Evolutionary conservation across 2,888 invertebrate genomes (phyloP).

Genomic region (Platypus cylindrus): DNA sequence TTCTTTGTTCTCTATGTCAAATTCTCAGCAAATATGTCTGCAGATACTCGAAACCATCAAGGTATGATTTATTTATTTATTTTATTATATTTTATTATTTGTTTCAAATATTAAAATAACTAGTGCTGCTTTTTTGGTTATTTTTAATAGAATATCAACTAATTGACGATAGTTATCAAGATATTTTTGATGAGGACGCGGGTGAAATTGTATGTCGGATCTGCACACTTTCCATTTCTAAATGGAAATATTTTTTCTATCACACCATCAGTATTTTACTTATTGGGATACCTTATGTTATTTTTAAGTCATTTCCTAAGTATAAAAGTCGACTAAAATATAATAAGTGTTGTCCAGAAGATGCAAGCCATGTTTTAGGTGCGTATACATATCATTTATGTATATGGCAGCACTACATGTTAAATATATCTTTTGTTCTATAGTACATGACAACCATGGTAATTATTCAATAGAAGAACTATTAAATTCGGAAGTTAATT

Average conservation of each 20-base stretch:
- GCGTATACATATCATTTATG: too few relatives aligned
- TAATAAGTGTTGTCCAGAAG: conserved; percentile 42
- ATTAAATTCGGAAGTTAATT: conserved; percentile 1
- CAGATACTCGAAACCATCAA: too few relatives aligned
- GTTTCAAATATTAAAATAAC: too few relatives aligned
- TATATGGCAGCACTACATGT: too few relatives aligned
- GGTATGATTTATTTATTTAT: too few relatives aligned
- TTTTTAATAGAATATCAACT: conserved; percentile 38
- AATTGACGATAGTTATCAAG: conserved; percentile 44
- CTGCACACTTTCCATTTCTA: conserved; percentile 40
- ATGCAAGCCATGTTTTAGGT: conserved; percentile 45
- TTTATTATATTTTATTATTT: too few relatives aligned
- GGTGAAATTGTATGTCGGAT: conserved; percentile 36
- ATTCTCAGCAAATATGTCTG: too few relatives aligned
- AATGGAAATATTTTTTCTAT: conserved; percentile 36
- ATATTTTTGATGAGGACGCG: conserved; percentile 36
- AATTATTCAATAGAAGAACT: conserved; percentile 7
- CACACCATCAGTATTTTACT: conserved; percentile 39
- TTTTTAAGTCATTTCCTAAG: conserved; percentile 44
- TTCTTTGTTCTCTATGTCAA: too few relatives aligned
- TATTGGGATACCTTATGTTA: conserved; percentile 45
- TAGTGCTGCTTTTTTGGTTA: not conserved
- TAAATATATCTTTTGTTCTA: conserved; percentile 5
- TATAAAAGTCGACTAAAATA: conserved; percentile 40
- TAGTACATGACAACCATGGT: conserved; percentile 9